Evolutionary conservation across 1,140 invertebrate genomes (phyloP).

Genomic region (Drosophila subpulchrella): DNA sequence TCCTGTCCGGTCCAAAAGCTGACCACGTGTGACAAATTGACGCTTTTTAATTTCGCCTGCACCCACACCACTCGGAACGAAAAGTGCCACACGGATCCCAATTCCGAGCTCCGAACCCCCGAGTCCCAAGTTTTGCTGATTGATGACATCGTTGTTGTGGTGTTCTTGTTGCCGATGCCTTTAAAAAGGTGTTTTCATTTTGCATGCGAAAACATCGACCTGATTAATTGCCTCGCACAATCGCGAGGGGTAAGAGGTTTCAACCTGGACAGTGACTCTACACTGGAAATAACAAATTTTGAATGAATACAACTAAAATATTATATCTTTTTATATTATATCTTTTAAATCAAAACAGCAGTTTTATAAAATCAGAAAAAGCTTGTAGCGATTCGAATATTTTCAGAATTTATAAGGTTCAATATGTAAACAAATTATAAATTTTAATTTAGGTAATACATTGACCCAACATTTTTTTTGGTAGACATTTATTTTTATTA

Average conservation of each 20-base stretch:
- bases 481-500: too few species aligned
- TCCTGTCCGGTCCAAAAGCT: constrained; percentile 21
- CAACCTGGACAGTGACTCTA: constrained; percentile 8
- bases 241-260: constrained; percentile 18
- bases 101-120: background rate
- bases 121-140: constrained; percentile 53
- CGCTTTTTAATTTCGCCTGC: constrained; percentile 78
- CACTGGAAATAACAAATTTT: background rate
- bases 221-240: constrained; percentile 76
- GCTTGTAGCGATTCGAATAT: too few species aligned
- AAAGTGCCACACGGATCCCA: constrained; percentile 52
- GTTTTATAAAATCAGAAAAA: too few species aligned
- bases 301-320: too few species aligned
- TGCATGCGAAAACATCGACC: constrained; percentile 68
- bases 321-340: too few species aligned
- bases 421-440: too few species aligned
- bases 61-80: constrained; percentile 58
- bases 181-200: constrained; percentile 79
- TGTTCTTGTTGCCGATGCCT: constrained; percentile 43
- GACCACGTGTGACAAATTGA: constrained; percentile 80
- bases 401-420: too few species aligned
- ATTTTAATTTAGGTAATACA: background rate
- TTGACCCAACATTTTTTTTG: too few species aligned
- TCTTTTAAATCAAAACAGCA: too few species aligned
- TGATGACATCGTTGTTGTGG: constrained; percentile 67